Evolutionary conservation across 1,140 invertebrate genomes (phyloP).

Genomic region (Bacillus rossius): DNA sequence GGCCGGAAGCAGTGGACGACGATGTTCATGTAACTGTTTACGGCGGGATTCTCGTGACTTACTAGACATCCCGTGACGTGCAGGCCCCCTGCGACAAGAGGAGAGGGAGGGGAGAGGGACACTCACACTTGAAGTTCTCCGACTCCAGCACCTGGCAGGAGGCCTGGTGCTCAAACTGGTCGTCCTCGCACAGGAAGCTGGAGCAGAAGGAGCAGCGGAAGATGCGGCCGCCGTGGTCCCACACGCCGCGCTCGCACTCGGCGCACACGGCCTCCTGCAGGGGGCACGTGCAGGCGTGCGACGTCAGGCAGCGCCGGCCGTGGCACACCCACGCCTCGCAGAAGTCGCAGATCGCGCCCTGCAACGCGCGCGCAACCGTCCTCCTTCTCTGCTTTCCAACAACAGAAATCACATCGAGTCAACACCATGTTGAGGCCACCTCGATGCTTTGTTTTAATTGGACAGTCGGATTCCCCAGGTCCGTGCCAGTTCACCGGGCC

Average conservation of each 20-base stretch:
- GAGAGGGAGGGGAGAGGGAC: too few species aligned
- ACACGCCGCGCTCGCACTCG: constrained; percentile 88
- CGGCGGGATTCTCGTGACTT: too few species aligned
- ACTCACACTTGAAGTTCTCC: constrained; percentile 88
- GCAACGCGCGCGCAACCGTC: constrained; percentile 18
- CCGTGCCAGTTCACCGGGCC: too few species aligned
- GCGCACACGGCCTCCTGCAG: constrained; percentile 81
- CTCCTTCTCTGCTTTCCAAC: neutral
- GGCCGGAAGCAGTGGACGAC: too few species aligned
- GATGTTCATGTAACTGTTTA: too few species aligned
- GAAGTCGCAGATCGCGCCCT: constrained; percentile 96
- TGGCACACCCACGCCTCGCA: constrained; percentile 98
- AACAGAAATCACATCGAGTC: too few species aligned
- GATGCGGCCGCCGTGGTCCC: constrained; percentile 91
- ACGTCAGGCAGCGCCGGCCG: constrained; percentile 81
- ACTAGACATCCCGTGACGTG: too few species aligned
- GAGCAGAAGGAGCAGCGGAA: constrained; percentile 91
- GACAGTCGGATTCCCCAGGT: too few species aligned
- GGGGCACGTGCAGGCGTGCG: constrained; percentile 91
- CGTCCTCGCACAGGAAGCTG: constrained; percentile 92
- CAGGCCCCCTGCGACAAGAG: too few species aligned
- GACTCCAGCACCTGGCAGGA: constrained; percentile 93
- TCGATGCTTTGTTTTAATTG: too few species aligned
- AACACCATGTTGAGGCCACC: too few species aligned
- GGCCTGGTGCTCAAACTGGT: constrained; percentile 98